Conservation (phyloP, 2,888 invertebrate genomes). For the Arrhopalites spinosus region DNA sequence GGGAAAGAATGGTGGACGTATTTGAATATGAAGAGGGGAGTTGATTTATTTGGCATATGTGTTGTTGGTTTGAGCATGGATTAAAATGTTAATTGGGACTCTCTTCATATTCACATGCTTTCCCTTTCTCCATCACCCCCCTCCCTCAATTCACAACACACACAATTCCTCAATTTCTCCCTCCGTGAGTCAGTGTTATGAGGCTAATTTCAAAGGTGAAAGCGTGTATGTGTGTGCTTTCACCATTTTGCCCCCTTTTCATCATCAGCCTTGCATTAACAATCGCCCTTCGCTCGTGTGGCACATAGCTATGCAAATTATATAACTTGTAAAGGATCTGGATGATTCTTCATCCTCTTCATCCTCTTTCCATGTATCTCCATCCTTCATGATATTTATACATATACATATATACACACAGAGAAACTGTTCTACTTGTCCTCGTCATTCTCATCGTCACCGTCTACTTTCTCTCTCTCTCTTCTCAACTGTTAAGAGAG, state of each 20-base stretch:
- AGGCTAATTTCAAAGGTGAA: constrained; percentile 45
- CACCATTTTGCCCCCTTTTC: constrained; percentile 10
- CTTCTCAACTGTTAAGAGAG: too few species aligned
- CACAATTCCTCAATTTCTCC: constrained; percentile 18
- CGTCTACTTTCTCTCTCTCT: constrained; percentile 8
- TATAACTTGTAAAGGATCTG: constrained; percentile 7
- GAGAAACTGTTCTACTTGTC: constrained; percentile 1
- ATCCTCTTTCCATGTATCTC: not conserved
- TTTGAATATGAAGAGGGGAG: constrained; percentile 41
- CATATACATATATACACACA: not conserved
- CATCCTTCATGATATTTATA: not conserved
- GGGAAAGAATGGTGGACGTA: constrained; percentile 20
- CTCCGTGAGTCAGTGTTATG: constrained; percentile 32
- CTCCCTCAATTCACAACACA: too few species aligned
- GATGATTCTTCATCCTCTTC: not conserved
- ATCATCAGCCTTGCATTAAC: constrained; percentile 23
- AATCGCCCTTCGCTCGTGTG: not conserved
- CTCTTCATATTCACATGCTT: constrained; percentile 42
- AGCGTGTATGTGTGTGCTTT: constrained; percentile 36
- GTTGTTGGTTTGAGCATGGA: constrained; percentile 40
- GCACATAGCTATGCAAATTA: constrained; percentile 26
- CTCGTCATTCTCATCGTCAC: not conserved
- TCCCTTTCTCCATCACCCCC: constrained; percentile 24
- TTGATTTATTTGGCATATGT: constrained; percentile 45
- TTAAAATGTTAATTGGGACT: constrained; percentile 47